phyloP scores from a whole-genome alignment of 1,140 invertebrate genomes.

The Drosophila setifemur region DNA sequence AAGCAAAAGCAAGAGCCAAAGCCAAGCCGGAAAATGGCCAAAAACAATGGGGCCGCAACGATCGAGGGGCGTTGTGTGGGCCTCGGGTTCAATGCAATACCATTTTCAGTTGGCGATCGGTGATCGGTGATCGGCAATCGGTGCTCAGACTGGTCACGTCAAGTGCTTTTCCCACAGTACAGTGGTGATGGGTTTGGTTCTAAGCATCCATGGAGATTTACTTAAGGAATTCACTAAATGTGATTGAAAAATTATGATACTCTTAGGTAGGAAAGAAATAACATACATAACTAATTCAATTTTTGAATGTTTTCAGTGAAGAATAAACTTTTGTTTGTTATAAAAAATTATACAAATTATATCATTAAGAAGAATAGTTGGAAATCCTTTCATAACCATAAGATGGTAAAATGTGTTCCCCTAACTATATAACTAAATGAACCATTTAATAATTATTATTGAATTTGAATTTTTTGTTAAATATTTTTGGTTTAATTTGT shows the following conservation, averaged over 20 bases:
- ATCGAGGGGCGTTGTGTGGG: slow-evolving; percentile 33
- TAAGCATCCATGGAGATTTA: background rate
- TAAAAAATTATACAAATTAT: background rate
- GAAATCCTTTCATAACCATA: too few species aligned
- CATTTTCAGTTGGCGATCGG: slow-evolving; percentile 38
- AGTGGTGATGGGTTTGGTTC: slow-evolving; percentile 1
- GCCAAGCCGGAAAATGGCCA: slow-evolving; percentile 13
- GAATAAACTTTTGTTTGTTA: too few species aligned
- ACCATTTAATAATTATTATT: too few species aligned
- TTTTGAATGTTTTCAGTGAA: too few species aligned
- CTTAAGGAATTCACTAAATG: too few species aligned
- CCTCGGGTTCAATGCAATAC: slow-evolving; percentile 39
- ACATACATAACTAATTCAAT: too few species aligned
- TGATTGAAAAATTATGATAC: too few species aligned
- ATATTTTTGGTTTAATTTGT: background rate
- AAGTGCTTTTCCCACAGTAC: slow-evolving; percentile 30
- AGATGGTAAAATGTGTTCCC: too few species aligned
- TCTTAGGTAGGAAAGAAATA: too few species aligned
- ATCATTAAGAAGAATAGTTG: too few species aligned
- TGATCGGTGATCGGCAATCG: background rate
- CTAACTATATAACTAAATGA: too few species aligned
- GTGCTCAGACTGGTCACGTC: slow-evolving; percentile 32
- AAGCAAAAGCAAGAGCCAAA: background rate
- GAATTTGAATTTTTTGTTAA: background rate
- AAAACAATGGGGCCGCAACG: slow-evolving; percentile 27